phyloP scores from a whole-genome alignment of 2,113 vertebrate genomes.

The Poeciliopsis retropinna region DNA sequence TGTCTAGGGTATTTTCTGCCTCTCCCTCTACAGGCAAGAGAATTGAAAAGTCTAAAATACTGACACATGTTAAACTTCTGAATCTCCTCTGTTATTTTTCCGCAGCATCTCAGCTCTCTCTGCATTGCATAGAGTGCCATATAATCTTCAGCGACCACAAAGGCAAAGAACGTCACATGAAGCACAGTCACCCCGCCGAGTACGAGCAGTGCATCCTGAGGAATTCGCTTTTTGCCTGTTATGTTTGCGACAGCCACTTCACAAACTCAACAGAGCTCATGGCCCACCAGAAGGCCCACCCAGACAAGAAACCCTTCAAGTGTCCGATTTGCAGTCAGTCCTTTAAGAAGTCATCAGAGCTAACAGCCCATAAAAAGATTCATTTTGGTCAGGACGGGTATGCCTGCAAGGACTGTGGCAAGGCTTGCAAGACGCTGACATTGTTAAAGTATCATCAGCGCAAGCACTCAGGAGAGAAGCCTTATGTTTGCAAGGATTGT shows the following conservation, averaged over 20 bases:
- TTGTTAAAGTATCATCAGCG: slow-evolving; percentile 85
- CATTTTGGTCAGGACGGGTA: slow-evolving; percentile 81
- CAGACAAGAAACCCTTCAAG: slow-evolving; percentile 85
- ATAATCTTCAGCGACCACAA: slow-evolving; percentile 83
- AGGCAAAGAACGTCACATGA: slow-evolving; percentile 81
- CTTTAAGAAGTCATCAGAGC: slow-evolving; percentile 86
- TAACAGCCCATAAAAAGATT: slow-evolving; percentile 86
- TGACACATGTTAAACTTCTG: not conserved
- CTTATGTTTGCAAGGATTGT: slow-evolving; percentile 80
- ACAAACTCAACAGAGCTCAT: slow-evolving; percentile 87
- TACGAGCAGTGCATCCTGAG: slow-evolving; percentile 81
- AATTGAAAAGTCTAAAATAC: not conserved
- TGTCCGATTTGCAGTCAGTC: slow-evolving; percentile 79
- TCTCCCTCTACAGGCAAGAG: no score
- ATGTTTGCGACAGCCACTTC: slow-evolving; percentile 89
- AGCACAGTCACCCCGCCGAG: slow-evolving; percentile 77
- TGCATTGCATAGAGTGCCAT: slow-evolving; percentile 81
- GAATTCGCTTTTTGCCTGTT: slow-evolving; percentile 85
- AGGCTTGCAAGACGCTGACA: slow-evolving; percentile 86
- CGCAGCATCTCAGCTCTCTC: slow-evolving; percentile 78
- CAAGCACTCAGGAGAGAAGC: slow-evolving; percentile 79
- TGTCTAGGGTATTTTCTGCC: no score
- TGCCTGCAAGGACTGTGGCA: slow-evolving; percentile 87
- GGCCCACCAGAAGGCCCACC: slow-evolving; percentile 89
- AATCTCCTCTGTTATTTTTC: slow-evolving; percentile 4